Conservation (phyloP, 1,140 invertebrate species). For the Alviniconcha marisindica region DNA sequence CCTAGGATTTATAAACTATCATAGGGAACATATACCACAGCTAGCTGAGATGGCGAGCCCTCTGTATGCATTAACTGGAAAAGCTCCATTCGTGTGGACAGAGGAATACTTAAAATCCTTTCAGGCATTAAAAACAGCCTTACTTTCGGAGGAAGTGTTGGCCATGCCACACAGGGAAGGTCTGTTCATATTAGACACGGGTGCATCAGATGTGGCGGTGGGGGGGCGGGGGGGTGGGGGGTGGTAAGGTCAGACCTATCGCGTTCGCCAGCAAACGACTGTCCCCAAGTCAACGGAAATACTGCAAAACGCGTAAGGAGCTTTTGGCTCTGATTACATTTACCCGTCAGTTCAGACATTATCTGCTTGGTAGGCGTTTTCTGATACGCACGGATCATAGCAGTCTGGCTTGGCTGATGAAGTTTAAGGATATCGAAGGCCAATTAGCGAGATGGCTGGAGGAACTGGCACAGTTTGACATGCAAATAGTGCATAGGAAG, state of each 20-base stretch:
- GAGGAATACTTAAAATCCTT: neutral
- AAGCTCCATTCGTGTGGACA: neutral
- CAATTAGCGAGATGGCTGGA: conserved; percentile 60
- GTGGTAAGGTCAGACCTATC: neutral
- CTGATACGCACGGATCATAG: neutral
- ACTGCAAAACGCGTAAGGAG: conserved; percentile 17
- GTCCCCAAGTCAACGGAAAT: conserved; percentile 42
- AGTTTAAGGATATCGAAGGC: conserved; percentile 56
- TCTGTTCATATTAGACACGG: neutral
- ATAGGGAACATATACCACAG: neutral
- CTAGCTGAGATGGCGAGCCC: neutral
- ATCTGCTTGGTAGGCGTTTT: neutral
- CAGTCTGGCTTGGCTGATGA: conserved; percentile 20
- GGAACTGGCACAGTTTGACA: conserved; percentile 46
- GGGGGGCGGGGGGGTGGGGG: neutral
- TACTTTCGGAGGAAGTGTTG: neutral
- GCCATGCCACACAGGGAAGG: neutral
- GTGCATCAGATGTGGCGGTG: neutral
- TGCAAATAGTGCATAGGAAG: conserved; percentile 36
- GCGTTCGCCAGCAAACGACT: neutral
- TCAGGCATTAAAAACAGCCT: neutral
- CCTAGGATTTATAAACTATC: neutral
- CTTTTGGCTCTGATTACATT: neutral
- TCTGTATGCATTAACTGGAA: neutral
- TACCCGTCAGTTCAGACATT: neutral